Conservation (phyloP, 2,797 vertebrate genomes). For the Remorina albescens region DNA sequence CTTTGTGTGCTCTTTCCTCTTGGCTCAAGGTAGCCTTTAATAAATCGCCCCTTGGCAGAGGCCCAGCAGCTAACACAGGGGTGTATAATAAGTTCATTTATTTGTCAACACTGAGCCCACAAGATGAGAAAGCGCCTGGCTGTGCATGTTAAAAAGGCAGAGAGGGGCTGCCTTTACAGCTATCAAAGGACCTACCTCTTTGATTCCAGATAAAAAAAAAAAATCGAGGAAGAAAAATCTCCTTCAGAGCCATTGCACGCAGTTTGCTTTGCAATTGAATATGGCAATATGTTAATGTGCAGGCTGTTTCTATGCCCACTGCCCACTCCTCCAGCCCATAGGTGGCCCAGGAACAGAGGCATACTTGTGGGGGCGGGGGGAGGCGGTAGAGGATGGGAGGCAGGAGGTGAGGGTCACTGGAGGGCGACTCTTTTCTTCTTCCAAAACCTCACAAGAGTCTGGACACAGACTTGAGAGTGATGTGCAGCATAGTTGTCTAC, state of each 20-base stretch:
- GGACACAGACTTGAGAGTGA: slow-evolving; percentile 87
- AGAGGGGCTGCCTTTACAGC: slow-evolving; percentile 77
- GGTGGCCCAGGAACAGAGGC: slow-evolving; percentile 89
- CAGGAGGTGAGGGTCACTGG: slow-evolving; percentile 72
- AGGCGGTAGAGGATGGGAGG: slow-evolving; percentile 42
- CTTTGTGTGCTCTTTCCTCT: slow-evolving; percentile 78
- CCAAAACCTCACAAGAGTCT: slow-evolving; percentile 85
- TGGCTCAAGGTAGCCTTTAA: slow-evolving; percentile 79
- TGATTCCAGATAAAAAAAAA: slow-evolving; percentile 71
- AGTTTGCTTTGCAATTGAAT: slow-evolving; percentile 90
- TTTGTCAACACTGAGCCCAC: slow-evolving; percentile 85
- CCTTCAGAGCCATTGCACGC: slow-evolving; percentile 85
- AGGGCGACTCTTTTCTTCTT: slow-evolving; percentile 82
- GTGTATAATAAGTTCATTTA: slow-evolving; percentile 87
- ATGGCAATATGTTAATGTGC: slow-evolving; percentile 90
- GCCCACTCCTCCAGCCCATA: slow-evolving; percentile 85
- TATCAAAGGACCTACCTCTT: slow-evolving; percentile 82
- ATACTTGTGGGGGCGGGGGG: slow-evolving; percentile 65
- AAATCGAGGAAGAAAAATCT: slow-evolving; percentile 76
- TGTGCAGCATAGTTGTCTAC: slow-evolving; percentile 81
- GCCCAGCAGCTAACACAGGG: slow-evolving; percentile 79
- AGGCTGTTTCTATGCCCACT: slow-evolving; percentile 78
- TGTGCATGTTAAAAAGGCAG: slow-evolving; percentile 84
- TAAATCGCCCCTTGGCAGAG: slow-evolving; percentile 76
- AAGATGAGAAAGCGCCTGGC: slow-evolving; percentile 82